Percentiles rank a stretch among this genome's conserved stretches.
Evolutionary conservation across 2,113 vertebrate species (phyloP).

Genomic region (Eretmochelys imbricata): DNA sequence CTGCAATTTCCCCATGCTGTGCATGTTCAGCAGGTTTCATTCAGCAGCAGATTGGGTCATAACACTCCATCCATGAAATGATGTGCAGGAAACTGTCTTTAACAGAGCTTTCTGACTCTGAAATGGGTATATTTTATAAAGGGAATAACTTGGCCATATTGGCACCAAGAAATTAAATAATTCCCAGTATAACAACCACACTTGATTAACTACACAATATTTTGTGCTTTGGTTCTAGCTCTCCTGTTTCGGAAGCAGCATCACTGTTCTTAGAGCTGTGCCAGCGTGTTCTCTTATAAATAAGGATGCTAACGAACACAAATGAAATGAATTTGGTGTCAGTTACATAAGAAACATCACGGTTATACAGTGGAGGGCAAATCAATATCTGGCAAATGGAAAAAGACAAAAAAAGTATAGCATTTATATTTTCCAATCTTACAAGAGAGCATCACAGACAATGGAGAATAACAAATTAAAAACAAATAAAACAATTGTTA

Average conservation of each 20-base stretch:
- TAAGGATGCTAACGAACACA: neutral
- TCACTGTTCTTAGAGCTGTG: neutral
- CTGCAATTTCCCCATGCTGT: neutral
- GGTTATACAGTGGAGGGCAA: neutral
- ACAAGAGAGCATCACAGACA: neutral
- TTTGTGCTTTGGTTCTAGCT: neutral
- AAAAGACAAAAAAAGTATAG: neutral
- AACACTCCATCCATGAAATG: neutral
- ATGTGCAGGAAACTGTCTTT: neutral
- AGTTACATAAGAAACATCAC: neutral
- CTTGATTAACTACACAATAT: constrained; percentile 14
- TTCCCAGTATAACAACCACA: neutral
- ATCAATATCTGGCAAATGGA: neutral
- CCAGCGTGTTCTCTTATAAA: neutral
- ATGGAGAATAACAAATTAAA: neutral
- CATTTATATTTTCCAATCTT: neutral
- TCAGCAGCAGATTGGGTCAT: neutral
- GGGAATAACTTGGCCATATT: neutral
- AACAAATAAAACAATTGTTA: neutral
- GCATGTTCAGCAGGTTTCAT: neutral
- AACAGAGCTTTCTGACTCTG: neutral
- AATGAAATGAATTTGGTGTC: neutral
- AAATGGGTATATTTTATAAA: neutral
- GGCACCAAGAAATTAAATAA: constrained; percentile 12
- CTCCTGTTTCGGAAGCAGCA: neutral